Percentiles rank a stretch among this genome's conserved stretches.
Conservation (phyloP, 2,113 vertebrate genomes). For the Dipodomys merriami region DNA sequence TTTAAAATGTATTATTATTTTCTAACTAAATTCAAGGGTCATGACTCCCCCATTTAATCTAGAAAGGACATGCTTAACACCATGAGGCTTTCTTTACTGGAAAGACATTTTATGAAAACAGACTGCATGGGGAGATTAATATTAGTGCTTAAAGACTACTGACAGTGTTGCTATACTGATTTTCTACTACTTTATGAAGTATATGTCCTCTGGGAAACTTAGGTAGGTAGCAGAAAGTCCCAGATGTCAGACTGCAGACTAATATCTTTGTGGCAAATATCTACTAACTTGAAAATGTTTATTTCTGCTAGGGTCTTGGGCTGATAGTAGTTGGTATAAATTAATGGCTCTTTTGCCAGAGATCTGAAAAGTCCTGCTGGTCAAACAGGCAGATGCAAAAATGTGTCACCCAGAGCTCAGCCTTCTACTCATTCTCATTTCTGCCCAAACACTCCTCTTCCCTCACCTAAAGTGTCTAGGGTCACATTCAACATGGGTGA, state of each 20-base stretch:
- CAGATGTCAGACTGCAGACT: background rate
- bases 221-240: conserved; percentile 1
- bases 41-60: conserved; percentile 38
- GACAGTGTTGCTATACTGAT: conserved; percentile 34
- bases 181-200: conserved; percentile 50
- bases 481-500: background rate
- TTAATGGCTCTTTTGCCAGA: background rate
- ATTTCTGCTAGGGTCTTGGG: conserved; percentile 19
- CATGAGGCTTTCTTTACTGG: conserved; percentile 36
- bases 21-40: conserved; percentile 62
- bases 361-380: background rate
- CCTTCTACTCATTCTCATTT: background rate
- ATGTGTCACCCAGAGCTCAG: background rate
- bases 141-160: conserved; percentile 43
- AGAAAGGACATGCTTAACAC: conserved; percentile 55
- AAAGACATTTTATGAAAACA: conserved; percentile 52
- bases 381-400: background rate
- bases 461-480: background rate
- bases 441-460: background rate
- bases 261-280: background rate
- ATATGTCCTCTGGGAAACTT: conserved; percentile 40
- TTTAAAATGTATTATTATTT: conserved; percentile 61
- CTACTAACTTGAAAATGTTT: conserved; percentile 48
- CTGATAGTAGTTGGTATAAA: background rate
- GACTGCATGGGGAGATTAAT: conserved; percentile 41